A percentile compares a stretch with the other conserved stretches of the same genome.
Conservation (phyloP, 2,113 vertebrate species). For the Tapirus terrestris region DNA sequence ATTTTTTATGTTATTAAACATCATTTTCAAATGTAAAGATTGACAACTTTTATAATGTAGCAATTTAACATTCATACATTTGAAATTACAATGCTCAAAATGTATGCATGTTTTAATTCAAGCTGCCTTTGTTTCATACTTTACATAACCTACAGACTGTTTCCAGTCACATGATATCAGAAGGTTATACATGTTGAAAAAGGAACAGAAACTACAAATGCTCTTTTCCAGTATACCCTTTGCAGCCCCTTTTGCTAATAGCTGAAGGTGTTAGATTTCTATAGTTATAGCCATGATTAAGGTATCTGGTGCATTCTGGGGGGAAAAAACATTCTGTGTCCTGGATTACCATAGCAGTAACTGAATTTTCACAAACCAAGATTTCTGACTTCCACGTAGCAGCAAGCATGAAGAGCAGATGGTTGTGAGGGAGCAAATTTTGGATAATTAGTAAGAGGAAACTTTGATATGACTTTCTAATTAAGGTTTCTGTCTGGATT, state of each 20-base stretch:
- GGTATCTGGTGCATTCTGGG: background rate
- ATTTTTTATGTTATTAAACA: background rate
- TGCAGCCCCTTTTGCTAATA: background rate
- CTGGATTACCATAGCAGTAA: background rate
- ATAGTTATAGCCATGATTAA: background rate
- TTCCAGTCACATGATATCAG: background rate
- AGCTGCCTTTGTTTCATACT: background rate
- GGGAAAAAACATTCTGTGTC: background rate
- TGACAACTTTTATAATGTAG: background rate
- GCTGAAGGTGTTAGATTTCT: background rate
- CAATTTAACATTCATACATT: background rate
- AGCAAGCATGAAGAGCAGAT: background rate
- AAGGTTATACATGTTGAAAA: background rate
- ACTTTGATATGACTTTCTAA: constrained; percentile 5
- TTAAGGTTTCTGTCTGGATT: constrained; percentile 11
- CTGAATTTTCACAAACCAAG: background rate
- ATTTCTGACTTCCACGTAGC: background rate
- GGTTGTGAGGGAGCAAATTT: background rate
- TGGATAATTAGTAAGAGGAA: background rate
- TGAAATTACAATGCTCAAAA: background rate
- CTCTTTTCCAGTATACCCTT: background rate
- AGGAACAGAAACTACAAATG: background rate
- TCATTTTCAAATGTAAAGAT: background rate
- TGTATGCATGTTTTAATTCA: background rate
- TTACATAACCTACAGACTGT: background rate